Evolutionary conservation across 2,888 invertebrate genomes (phyloP).

Genomic region (Microctonus brassicae): DNA sequence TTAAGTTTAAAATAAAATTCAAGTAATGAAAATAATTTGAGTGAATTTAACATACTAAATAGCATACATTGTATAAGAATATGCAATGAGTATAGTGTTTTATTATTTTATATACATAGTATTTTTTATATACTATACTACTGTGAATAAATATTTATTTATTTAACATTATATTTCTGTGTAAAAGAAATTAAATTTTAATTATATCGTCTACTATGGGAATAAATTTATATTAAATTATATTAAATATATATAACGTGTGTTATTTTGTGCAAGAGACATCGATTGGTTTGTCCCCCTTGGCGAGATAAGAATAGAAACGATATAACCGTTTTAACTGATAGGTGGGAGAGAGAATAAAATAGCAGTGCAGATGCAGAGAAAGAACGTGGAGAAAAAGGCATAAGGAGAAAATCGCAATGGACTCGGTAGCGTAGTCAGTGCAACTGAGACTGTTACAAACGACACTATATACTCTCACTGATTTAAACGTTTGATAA

Average conservation of each 20-base stretch:
- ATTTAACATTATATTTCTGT: too few relatives aligned
- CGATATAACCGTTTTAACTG: slow-evolving; percentile 27
- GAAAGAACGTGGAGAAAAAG: slow-evolving; percentile 1
- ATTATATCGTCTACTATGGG: slow-evolving; percentile 14
- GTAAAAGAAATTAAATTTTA: slow-evolving; percentile 30
- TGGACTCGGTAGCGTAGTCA: not conserved
- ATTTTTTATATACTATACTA: too few relatives aligned
- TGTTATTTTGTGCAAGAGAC: slow-evolving; percentile 23
- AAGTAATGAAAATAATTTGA: not conserved
- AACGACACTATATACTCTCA: not conserved
- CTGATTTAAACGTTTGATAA: not conserved
- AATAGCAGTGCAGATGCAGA: not conserved
- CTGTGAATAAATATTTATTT: too few relatives aligned
- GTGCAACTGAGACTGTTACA: not conserved
- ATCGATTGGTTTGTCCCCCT: slow-evolving; percentile 33
- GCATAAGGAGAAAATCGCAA: slow-evolving; percentile 3
- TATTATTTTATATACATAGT: too few relatives aligned
- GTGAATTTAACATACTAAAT: not conserved
- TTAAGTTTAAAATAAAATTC: not conserved
- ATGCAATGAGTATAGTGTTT: slow-evolving; percentile 12
- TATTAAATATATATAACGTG: too few relatives aligned
- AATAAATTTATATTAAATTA: too few relatives aligned
- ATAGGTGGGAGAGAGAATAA: not conserved
- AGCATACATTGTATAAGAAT: slow-evolving; percentile 8
- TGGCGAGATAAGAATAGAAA: slow-evolving; percentile 37